Evolutionary conservation across 2,888 invertebrate genomes (phyloP).

Genomic region (Melieria omissa): DNA sequence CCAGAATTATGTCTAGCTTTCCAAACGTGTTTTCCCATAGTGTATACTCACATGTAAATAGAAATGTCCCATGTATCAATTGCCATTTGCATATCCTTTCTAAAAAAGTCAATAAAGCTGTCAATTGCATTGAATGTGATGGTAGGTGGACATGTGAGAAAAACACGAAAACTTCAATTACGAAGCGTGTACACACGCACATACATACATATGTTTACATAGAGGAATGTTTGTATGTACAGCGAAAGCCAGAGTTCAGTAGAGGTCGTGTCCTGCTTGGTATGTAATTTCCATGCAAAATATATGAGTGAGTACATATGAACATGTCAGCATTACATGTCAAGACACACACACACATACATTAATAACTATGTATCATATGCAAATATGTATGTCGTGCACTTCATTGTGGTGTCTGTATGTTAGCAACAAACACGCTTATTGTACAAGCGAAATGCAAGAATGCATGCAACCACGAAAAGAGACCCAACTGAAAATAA

Average conservation of each 20-base stretch:
- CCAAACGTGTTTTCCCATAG: no score
- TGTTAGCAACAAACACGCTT: neutral
- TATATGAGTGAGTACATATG: constrained; percentile 44
- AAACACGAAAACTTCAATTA: neutral
- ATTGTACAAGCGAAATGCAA: no score
- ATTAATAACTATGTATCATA: neutral
- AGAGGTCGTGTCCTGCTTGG: neutral
- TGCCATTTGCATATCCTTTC: no score
- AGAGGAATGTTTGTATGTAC: no score
- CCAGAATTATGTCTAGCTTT: no score
- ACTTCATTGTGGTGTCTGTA: neutral
- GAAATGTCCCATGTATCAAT: no score
- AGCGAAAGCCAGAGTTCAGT: no score
- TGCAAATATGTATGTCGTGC: neutral
- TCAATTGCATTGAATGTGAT: no score
- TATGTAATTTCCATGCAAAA: constrained; percentile 33
- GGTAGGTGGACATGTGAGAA: constrained; percentile 1
- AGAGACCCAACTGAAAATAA: neutral
- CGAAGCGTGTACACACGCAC: neutral
- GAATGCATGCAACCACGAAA: neutral
- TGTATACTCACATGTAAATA: no score
- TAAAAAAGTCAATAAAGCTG: no score
- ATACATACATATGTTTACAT: neutral
- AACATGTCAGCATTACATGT: constrained; percentile 39
- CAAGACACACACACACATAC: constrained; percentile 29